Conservation (phyloP, 92 coral and sea anemone species). For the Parazoanthus swiftii region DNA sequence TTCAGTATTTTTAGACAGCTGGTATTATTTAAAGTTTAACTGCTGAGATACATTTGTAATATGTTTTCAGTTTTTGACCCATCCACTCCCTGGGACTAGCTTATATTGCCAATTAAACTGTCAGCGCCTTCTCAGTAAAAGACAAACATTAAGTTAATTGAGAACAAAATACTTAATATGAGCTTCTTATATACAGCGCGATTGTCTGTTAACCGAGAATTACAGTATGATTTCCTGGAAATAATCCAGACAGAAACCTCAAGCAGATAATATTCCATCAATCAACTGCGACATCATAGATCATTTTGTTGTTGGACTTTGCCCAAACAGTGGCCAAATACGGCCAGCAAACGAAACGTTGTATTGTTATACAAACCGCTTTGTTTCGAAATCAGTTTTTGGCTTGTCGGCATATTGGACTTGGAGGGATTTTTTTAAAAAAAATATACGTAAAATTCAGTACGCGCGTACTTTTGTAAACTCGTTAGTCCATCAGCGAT, state of each 20-base stretch:
- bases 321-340: constrained; percentile 15
- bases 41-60: constrained; percentile 4
- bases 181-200: constrained; percentile 1
- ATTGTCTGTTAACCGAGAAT: constrained; percentile 5
- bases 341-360: background rate
- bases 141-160: constrained; percentile 29
- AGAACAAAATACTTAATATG: constrained; percentile 21
- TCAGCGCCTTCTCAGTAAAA: constrained; percentile 34
- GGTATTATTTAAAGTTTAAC: background rate
- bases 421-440: too few species aligned
- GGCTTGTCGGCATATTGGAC: background rate
- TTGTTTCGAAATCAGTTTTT: background rate
- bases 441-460: too few species aligned
- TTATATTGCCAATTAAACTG: constrained; percentile 24
- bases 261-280: background rate
- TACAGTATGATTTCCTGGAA: constrained; percentile 21
- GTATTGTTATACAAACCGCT: background rate
- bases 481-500: background rate
- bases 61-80: background rate
- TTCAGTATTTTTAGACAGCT: constrained; percentile 11
- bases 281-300: background rate
- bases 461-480: background rate
- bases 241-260: constrained; percentile 16
- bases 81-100: background rate
- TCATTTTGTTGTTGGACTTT: constrained; percentile 25